Conservation (phyloP, 2,797 vertebrate genomes). For the Cheirogaleus major region DNA sequence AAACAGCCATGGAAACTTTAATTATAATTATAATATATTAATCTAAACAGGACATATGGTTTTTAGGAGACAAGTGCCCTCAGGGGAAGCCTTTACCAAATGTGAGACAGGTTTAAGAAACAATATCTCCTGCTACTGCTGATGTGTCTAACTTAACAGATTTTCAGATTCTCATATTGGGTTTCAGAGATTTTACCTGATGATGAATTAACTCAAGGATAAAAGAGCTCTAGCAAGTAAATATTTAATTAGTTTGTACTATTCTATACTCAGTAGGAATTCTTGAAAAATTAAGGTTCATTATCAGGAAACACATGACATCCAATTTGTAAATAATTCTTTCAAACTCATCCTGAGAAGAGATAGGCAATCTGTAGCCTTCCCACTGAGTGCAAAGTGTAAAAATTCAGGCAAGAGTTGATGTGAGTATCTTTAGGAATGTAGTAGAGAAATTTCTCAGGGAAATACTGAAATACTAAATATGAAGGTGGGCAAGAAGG, state of each 20-base stretch:
- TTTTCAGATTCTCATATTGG: constrained; percentile 45
- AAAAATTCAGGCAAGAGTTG: not conserved
- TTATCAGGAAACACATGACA: not conserved
- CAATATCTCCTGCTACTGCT: not conserved
- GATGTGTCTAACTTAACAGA: constrained; percentile 48
- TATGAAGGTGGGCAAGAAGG: not conserved
- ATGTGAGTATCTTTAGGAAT: not conserved
- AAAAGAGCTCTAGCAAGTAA: not conserved
- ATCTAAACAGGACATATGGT: not conserved
- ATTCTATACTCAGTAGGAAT: not conserved
- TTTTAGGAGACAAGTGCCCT: constrained; percentile 40
- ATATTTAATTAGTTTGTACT: not conserved
- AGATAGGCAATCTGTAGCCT: not conserved
- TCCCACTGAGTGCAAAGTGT: not conserved
- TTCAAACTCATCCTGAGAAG: not conserved
- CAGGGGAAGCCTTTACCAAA: constrained; percentile 31
- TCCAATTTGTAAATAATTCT: constrained; percentile 1
- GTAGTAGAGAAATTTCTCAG: not conserved
- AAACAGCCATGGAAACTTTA: not conserved
- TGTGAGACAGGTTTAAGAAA: constrained; percentile 11
- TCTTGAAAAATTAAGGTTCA: constrained; percentile 33
- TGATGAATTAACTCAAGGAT: constrained; percentile 16
- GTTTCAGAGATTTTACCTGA: constrained; percentile 31
- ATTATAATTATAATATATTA: not conserved
- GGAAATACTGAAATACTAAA: not conserved